A percentile compares a stretch with the other conserved stretches of the same genome.
These are phyloP conservation scores for Hedya salicella DNA, from an alignment of 2,888 invertebrate species.

Conservation along the genomic window DNA sequence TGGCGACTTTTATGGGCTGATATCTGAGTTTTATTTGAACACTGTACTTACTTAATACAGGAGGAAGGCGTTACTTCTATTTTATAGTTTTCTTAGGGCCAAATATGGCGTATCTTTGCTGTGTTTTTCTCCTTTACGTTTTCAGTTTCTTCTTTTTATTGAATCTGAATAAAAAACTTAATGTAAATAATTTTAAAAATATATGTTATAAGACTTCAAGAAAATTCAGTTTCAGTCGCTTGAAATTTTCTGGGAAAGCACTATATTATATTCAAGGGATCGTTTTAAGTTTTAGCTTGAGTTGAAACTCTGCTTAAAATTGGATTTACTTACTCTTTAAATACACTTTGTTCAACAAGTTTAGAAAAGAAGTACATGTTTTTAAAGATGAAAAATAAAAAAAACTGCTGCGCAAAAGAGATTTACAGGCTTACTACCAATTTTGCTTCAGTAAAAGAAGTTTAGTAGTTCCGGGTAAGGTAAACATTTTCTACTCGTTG, in stretches of 20 bases:
- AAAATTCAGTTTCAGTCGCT: not conserved
- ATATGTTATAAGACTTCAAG: too few species aligned
- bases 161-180: too few species aligned
- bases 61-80: too few species aligned
- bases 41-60: too few species aligned
- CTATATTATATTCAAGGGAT: not conserved
- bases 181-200: too few species aligned
- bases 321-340: constrained; percentile 10
- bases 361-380: not conserved
- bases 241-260: not conserved
- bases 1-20: too few species aligned
- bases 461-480: not conserved
- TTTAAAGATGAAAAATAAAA: not conserved
- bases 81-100: too few species aligned
- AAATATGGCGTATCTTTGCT: too few species aligned
- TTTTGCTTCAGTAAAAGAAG: not conserved
- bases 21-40: too few species aligned
- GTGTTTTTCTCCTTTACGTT: too few species aligned
- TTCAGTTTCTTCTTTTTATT: too few species aligned
- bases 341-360: constrained; percentile 15
- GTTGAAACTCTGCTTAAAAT: not conserved
- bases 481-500: too few species aligned
- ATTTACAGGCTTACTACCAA: not conserved
- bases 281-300: not conserved
- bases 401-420: not conserved